Base-by-base conservation (phyloP, 2,888 invertebrate species). In the Tetragonula carbonaria region DNA sequence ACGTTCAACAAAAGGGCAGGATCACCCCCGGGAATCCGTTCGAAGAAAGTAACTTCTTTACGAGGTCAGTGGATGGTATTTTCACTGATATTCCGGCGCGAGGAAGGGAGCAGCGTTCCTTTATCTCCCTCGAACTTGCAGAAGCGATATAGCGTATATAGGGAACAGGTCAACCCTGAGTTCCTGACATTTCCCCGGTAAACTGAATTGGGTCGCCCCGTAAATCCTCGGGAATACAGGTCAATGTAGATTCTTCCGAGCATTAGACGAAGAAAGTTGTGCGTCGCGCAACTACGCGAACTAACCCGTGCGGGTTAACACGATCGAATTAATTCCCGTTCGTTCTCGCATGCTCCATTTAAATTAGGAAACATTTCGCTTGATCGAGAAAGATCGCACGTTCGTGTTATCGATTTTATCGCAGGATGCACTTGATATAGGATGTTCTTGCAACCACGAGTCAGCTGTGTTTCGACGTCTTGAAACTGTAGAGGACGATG, bases 141-240 rank as follows among this genome's bases (percentile, higher is more conserved):
- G 75, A 81, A 75, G 63, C 74, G 45, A 79, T 74, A 79, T 74
- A 80, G 80, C 77, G 45, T 45, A 53, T 74, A 74, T 80, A 79
- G 57, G 70, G 80, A 82, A 66, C 74, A 80, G 86, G 84, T 85
- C 85, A 86, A 45, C 74, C 63, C 63, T 13, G 53, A 84, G 86
- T 87, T 86, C 74, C 73, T 87, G 88, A 88, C 86, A 90, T 86
- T 90, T 88, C 76, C 72, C 67, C 70, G 71, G 79, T 50, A 72
- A 81, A 80, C 81, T 80, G 83, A 90, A 88, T 90, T 85, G 70
- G 87, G 82, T 87, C 82, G 78, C 79, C 57, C 33, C 79, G 77
- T 82, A 82, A 84, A 88, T 88, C 86, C 79, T 68, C 38, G 2
- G 79, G 63, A 82, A 85, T 84, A 82, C 78, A 80, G 84, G 84